phyloP scores from a whole-genome alignment of 1,140 invertebrate genomes.

The Achatina immaculata region DNA sequence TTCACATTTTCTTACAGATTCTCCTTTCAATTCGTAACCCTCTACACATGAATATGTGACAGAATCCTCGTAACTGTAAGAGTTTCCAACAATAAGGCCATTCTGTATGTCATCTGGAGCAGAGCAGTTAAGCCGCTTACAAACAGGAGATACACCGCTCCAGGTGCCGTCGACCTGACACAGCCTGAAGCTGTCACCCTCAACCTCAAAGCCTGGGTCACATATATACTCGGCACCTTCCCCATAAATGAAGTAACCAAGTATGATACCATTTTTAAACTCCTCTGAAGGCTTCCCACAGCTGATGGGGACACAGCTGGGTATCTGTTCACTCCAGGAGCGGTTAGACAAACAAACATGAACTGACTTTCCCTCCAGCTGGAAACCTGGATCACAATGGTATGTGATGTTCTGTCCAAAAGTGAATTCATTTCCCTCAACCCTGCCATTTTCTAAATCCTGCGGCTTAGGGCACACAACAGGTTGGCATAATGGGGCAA shows the following conservation, averaged over 20 bases:
- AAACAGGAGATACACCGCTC: conserved; percentile 65
- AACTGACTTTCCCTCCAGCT: conserved; percentile 35
- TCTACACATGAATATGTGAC: conserved; percentile 52
- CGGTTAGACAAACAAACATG: conserved; percentile 84
- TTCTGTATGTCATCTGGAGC: conserved; percentile 41
- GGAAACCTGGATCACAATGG: conserved; percentile 75
- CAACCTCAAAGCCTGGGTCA: conserved; percentile 66
- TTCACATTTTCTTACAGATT: conserved; percentile 39
- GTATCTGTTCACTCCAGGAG: conserved; percentile 80
- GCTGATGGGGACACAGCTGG: conserved; percentile 47
- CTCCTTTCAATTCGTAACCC: conserved; percentile 75
- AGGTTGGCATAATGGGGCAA: conserved; percentile 78
- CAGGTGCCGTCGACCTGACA: conserved; percentile 91
- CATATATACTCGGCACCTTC: conserved; percentile 55
- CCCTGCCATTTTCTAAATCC: conserved; percentile 40
- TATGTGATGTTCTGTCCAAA: conserved; percentile 79
- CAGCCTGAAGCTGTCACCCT: conserved; percentile 76
- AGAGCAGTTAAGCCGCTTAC: conserved; percentile 50
- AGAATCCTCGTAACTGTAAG: conserved; percentile 34
- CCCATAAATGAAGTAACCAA: conserved; percentile 58
- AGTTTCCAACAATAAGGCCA: conserved; percentile 52
- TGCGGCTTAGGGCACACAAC: conserved; percentile 56
- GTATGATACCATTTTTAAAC: conserved; percentile 55
- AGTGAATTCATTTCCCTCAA: conserved; percentile 40
- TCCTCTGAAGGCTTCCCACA: conserved; percentile 46